Evolutionary conservation across 2,797 vertebrate genomes (phyloP).

Genomic region (Malurus splendens): DNA sequence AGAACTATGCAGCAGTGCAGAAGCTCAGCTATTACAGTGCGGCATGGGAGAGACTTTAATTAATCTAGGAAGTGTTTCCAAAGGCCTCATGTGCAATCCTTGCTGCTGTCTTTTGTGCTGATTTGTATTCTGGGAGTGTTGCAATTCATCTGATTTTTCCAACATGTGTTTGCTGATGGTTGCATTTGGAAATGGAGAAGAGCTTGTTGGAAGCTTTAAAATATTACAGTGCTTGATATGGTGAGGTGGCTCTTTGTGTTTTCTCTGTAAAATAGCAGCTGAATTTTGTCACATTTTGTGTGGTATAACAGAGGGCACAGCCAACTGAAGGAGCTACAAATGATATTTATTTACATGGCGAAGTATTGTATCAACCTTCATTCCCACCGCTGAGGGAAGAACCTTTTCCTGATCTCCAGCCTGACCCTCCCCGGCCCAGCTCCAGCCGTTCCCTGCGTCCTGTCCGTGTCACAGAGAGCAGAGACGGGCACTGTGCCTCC

Average conservation of each 20-base stretch:
- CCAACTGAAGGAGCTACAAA: neutral
- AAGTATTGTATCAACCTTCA: neutral
- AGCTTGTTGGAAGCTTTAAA: neutral
- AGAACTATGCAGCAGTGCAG: neutral
- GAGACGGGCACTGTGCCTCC: fast-evolving
- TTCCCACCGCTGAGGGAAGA: neutral
- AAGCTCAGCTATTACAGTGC: neutral
- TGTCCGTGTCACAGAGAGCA: neutral
- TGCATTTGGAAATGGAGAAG: neutral
- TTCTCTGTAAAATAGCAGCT: neutral
- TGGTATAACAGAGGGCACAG: neutral
- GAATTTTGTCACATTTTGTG: neutral
- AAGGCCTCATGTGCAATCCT: neutral
- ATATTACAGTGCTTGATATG: neutral
- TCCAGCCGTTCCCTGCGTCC: neutral
- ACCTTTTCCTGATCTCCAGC: neutral
- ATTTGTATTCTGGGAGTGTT: neutral
- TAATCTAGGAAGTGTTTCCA: neutral
- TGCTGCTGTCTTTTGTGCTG: neutral
- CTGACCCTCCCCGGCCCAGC: neutral
- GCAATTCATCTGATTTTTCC: neutral
- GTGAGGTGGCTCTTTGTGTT: neutral
- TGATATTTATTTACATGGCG: neutral
- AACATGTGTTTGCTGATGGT: neutral
- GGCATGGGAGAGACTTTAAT: neutral